phyloP scores from a whole-genome alignment of 2,888 invertebrate genomes.

The Sinotaia quadrata region DNA sequence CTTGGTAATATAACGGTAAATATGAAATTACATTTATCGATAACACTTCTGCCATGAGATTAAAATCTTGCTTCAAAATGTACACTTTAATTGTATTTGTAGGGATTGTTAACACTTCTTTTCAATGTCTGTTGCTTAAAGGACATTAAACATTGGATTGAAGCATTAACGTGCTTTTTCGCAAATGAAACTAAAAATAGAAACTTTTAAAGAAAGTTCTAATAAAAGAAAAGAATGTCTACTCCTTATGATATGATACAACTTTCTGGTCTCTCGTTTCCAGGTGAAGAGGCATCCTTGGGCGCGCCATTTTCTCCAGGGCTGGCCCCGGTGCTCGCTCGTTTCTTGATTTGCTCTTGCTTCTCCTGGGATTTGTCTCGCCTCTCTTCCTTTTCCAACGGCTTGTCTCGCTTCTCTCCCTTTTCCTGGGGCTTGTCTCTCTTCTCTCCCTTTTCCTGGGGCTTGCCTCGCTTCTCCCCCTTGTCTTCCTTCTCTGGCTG shows the following conservation, averaged over 20 bases:
- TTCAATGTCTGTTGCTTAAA: background rate
- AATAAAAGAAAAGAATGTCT: background rate
- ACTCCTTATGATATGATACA: conserved; percentile 9
- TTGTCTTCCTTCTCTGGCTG: background rate
- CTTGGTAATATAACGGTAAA: too few species aligned
- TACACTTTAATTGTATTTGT: background rate
- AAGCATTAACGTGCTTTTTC: background rate
- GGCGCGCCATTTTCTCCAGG: background rate
- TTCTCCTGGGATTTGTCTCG: background rate
- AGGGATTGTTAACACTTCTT: background rate
- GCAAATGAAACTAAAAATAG: background rate
- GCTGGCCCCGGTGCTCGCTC: conserved; percentile 22
- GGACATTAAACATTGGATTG: background rate
- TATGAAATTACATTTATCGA: too few species aligned
- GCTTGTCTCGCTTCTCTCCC: conserved; percentile 5
- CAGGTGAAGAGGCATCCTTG: background rate
- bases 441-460: background rate
- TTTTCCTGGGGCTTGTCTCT: background rate
- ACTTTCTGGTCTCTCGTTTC: conserved; percentile 18
- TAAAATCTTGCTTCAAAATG: too few species aligned
- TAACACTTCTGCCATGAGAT: too few species aligned
- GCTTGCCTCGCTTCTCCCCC: background rate
- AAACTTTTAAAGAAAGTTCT: background rate
- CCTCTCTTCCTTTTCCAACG: background rate
- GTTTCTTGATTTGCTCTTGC: conserved; percentile 11